These are phyloP conservation scores for Platyrinchus mystaceus DNA, from an alignment of 2,797 vertebrate genomes.

Conservation along the genomic window DNA sequence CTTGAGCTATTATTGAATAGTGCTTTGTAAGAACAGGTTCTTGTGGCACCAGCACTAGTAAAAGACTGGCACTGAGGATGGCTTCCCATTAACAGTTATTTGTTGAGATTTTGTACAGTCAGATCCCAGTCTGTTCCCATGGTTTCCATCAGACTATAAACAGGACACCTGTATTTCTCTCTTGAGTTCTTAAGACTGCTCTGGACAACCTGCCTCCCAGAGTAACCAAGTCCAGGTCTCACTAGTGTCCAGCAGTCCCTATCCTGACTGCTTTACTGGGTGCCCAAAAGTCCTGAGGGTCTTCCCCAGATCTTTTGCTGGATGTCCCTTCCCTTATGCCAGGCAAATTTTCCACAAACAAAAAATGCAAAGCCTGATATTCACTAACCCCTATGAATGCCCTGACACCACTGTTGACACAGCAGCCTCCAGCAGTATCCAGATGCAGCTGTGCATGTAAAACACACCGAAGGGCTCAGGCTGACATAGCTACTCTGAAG, in stretches of 20 bases:
- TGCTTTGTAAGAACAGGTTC: not conserved
- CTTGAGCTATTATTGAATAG: not conserved
- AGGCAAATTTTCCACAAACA: not conserved
- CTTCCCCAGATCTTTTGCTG: not conserved
- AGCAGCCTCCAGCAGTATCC: not conserved
- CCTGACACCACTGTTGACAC: not conserved
- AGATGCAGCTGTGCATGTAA: not conserved
- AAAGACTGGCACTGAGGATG: not conserved
- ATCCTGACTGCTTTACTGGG: not conserved
- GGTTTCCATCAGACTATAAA: not conserved
- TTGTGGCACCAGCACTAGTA: not conserved
- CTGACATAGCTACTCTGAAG: not conserved
- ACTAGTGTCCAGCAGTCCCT: not conserved
- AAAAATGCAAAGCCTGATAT: not conserved
- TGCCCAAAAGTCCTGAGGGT: not conserved
- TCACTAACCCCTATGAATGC: not conserved
- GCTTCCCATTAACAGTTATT: not conserved
- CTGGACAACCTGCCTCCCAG: not conserved
- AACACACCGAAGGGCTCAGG: not conserved
- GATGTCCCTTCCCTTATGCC: not conserved
- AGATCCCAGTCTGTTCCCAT: not conserved
- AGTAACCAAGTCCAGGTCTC: not conserved
- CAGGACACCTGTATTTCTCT: not conserved
- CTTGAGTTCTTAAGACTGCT: not conserved
- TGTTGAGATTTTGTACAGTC: not conserved